These are phyloP conservation scores for Stegastes partitus DNA, from an alignment of 2,113 vertebrate species.

Conservation along the genomic window DNA sequence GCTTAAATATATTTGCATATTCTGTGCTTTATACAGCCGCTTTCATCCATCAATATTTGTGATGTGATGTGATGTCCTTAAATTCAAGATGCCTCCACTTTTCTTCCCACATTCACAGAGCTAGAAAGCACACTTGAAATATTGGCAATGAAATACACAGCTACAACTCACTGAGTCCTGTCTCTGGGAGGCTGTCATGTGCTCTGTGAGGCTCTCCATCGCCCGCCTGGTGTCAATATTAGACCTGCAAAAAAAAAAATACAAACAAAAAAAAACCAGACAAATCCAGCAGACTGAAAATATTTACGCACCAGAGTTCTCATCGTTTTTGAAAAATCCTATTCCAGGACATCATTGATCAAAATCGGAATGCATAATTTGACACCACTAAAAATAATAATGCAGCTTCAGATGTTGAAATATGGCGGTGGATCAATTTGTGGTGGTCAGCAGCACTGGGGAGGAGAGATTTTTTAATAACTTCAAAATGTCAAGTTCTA, in stretches of 20 bases:
- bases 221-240: slow-evolving; percentile 90
- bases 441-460: slow-evolving; percentile 34
- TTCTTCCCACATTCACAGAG: slow-evolving; percentile 19
- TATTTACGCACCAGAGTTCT: slow-evolving; percentile 27
- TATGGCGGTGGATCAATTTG: slow-evolving; percentile 35
- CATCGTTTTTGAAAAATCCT: slow-evolving; percentile 14
- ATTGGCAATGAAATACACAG: slow-evolving; percentile 23
- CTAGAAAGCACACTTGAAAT: slow-evolving; percentile 9
- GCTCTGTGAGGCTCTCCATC: slow-evolving; percentile 88
- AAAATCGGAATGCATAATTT: slow-evolving; percentile 51
- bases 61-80: slow-evolving; percentile 4
- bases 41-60: slow-evolving; percentile 32
- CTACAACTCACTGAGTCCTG: slow-evolving; percentile 88
- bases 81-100: slow-evolving; percentile 13
- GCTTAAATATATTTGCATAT: slow-evolving; percentile 29
- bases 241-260: slow-evolving; percentile 78
- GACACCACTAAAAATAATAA: slow-evolving; percentile 29
- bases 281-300: slow-evolving; percentile 26
- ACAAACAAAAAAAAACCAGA: slow-evolving; percentile 27
- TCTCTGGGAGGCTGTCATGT: slow-evolving; percentile 84
- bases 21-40: slow-evolving; percentile 1
- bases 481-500: slow-evolving; percentile 69
- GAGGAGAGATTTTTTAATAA: slow-evolving; percentile 56
- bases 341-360: slow-evolving; percentile 34
- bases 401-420: slow-evolving; percentile 43